These are phyloP conservation scores for Chaetura pelagica DNA, from an alignment of 2,113 vertebrate genomes.

Conservation along the genomic window DNA sequence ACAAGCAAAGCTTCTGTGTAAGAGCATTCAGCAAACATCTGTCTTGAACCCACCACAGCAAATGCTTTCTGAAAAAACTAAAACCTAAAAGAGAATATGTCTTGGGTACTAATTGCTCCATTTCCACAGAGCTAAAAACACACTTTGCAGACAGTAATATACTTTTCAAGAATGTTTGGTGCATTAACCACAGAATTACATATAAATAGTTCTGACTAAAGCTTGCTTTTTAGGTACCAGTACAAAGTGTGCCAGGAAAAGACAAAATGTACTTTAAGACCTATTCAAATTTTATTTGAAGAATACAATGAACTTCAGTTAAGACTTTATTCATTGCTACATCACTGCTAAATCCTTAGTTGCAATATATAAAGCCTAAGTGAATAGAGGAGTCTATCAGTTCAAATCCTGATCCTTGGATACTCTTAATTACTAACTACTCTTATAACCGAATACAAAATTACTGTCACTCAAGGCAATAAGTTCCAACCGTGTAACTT, in stretches of 20 bases:
- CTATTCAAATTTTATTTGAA: slow-evolving; percentile 50
- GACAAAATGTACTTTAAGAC: slow-evolving; percentile 29
- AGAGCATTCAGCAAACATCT: neutral
- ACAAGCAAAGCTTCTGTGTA: neutral
- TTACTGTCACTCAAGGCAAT: slow-evolving; percentile 47
- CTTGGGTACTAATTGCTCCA: neutral
- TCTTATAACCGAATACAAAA: slow-evolving; percentile 39
- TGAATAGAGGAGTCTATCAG: slow-evolving; percentile 17
- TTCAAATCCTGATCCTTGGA: slow-evolving; percentile 31
- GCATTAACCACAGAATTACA: slow-evolving; percentile 38
- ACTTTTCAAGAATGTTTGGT: slow-evolving; percentile 38
- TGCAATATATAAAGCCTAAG: slow-evolving; percentile 6
- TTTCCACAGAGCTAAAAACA: neutral
- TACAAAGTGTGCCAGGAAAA: slow-evolving; percentile 17
- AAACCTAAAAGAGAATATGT: neutral
- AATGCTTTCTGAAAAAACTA: neutral
- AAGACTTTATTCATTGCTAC: slow-evolving; percentile 32
- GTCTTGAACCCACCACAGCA: neutral
- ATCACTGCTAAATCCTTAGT: slow-evolving; percentile 52
- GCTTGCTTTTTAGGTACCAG: slow-evolving; percentile 21
- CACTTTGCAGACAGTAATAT: slow-evolving; percentile 5
- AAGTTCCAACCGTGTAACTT: slow-evolving; percentile 18
- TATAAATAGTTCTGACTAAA: slow-evolving; percentile 51
- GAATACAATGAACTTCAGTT: slow-evolving; percentile 22
- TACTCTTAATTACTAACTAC: slow-evolving; percentile 42